Base-by-base conservation (phyloP, 1,140 invertebrate genomes). In the Trichoplusia ni region DNA sequence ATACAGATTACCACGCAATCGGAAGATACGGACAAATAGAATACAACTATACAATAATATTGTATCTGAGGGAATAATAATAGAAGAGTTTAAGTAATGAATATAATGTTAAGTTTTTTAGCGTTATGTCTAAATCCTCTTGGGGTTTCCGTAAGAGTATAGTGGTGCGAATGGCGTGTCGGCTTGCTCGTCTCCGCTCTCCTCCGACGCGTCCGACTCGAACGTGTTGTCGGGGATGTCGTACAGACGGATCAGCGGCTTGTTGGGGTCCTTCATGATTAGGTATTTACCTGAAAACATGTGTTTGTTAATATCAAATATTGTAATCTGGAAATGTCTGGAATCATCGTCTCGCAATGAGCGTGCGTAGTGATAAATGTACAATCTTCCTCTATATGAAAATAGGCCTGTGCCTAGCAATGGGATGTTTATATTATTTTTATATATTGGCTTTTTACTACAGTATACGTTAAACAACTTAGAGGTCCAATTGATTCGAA, bases 181-280 rank as follows among this genome's bases (percentile, higher is more conserved):
- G 1, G 90, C 91, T 13, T 93, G 94, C 33, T 97, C 96, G 67
- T 98, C 97, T 18, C 97, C 96, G 42, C 96, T 96, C 38, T 97
- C 96, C 27, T 98, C 97, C 8, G 98, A 97, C 38, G 96, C 97
- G 83, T 99, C 98, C n/a, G 97, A 98, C 82, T 99, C 98, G 91
- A 99, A 99, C 2, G 98, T 99, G 84, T 99, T 98, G 90, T 99
- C 97, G 31, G 98, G 98, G 81, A 99, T 99, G 90, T 99, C 97
- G 81, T 99, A 99, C 47, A 99, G 92, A 66, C 98, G 94, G 73
- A 99, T 97, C 91, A 99, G 95, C 1, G 97, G 97, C 94, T 99
- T 99, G 89, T 99, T 99, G 0, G 99, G 99, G 92, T 99, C 99
- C 89, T 99, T 99, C 96, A 99, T 98, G 64, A 99, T 98, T 54